Base-by-base conservation (phyloP, 2,888 invertebrate genomes). In the Cosmorhoe ocellata region DNA sequence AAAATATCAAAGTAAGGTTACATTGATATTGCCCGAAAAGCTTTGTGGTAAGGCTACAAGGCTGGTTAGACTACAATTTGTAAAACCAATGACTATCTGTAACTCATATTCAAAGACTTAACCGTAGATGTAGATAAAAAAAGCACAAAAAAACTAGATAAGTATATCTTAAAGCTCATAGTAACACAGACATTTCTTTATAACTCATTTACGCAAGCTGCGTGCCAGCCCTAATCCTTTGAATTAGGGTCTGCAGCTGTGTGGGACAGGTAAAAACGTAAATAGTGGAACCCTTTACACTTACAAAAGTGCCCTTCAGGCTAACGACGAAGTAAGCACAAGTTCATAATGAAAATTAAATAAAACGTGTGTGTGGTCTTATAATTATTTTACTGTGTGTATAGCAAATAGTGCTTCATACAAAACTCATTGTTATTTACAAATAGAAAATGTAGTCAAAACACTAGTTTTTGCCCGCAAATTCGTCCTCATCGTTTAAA, bases 201-300 rank as follows among this genome's bases (percentile, higher is more conserved):
- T 38, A 50, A 57, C 42, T 54, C 53, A 56, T 40, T 37, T 24
- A 38, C 42, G 22, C 50, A 46, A 50, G 39, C 49, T 50, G 56
- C 50, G 48, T 43, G 54, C 59, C 62, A 66, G 62, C 71, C 75
- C 72, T 77, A 78, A 71, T 75, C 71, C 64, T 74, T 74, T 76
- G 74, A 80, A 79, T 79, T 76, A 79, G 76, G 78, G 81, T 67
- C 64, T 61, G 63, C 61, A 80, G 76, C 74, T 86, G 85, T 61
- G 66, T 58, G 63, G 67, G 81, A 83, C 84, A 83, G 79, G 81
- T 81, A 73, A 69, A 52, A 75, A 79, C 76, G 81, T 87, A 84
- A 81, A 84, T 84, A 81, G 67, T 62, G 52, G 64, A 66, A 76
- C 79, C 83, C 78, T 81, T 82, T 73, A 66, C 67, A 71, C 73